These are phyloP conservation scores for Urocynchramus pylzowi DNA, from an alignment of 2,113 vertebrate genomes.

Conservation along the genomic window DNA sequence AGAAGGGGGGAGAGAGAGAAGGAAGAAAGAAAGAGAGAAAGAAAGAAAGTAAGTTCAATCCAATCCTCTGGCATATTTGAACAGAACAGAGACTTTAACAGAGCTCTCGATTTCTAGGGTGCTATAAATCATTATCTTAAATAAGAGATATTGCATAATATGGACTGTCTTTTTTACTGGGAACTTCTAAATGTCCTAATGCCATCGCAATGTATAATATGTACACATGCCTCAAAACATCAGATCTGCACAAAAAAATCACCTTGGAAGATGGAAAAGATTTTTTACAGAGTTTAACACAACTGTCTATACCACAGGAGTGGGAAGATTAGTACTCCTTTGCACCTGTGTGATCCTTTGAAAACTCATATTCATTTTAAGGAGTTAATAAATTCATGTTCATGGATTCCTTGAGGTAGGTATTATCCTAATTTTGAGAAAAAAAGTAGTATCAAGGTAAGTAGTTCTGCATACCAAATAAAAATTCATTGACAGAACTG, in stretches of 20 bases:
- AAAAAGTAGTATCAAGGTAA: not conserved
- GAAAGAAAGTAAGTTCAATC: no score
- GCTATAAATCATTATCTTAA: no score
- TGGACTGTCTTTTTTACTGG: not conserved
- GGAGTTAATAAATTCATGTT: not conserved
- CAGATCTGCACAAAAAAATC: not conserved
- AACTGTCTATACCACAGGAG: not conserved
- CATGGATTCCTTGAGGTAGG: not conserved
- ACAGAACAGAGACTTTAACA: not conserved
- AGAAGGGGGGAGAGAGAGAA: fast-evolving
- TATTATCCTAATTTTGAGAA: not conserved
- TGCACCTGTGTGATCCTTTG: not conserved
- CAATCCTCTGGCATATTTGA: not conserved
- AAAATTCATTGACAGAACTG: not conserved
- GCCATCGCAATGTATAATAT: not conserved
- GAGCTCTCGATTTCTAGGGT: not conserved
- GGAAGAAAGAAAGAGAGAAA: fast-evolving
- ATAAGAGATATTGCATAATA: not conserved
- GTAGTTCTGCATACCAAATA: not conserved
- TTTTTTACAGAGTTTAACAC: not conserved
- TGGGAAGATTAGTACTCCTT: not conserved
- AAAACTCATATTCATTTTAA: not conserved
- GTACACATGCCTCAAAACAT: not conserved
- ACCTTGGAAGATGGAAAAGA: not conserved
- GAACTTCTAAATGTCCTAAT: not conserved